Conservation (phyloP, 2,797 vertebrate species). For the Centroberyx gerrardi region DNA sequence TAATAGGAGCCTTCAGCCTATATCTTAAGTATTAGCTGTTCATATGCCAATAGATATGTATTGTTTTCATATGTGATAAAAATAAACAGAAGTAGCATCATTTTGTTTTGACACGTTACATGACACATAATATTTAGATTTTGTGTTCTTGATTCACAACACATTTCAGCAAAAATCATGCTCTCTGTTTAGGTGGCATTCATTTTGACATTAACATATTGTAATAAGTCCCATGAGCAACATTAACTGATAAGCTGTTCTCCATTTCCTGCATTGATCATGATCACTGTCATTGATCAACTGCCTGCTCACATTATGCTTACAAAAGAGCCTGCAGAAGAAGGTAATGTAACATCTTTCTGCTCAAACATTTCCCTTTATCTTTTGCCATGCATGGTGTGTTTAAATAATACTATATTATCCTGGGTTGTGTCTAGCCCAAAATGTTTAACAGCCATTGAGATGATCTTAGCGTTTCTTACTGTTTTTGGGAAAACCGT, state of each 20-base stretch:
- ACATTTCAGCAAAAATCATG: no score
- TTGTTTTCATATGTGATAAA: no score
- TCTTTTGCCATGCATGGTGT: not conserved
- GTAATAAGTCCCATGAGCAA: not conserved
- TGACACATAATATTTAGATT: no score
- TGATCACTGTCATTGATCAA: constrained; percentile 11
- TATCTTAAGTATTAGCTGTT: not conserved
- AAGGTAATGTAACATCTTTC: constrained; percentile 36
- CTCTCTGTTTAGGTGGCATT: no score
- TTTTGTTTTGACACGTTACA: no score
- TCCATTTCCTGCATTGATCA: constrained; percentile 17
- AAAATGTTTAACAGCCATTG: not conserved
- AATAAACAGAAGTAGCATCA: no score
- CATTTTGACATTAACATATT: no score
- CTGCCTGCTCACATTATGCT: not conserved
- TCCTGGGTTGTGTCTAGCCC: constrained; percentile 1
- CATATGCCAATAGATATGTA: no score
- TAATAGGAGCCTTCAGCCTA: not conserved
- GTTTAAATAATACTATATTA: constrained; percentile 10
- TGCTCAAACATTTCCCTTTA: not conserved
- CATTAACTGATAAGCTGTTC: constrained; percentile 23
- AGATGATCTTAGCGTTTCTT: constrained; percentile 3
- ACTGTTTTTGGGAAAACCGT: constrained; percentile 11
- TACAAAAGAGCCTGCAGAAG: constrained; percentile 51
- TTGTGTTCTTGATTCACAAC: no score